A percentile compares a stretch with the other conserved stretches of the same genome.
Evolutionary conservation across 2,888 invertebrate species (phyloP).

Genomic region (Drosophila austrosaltans): DNA sequence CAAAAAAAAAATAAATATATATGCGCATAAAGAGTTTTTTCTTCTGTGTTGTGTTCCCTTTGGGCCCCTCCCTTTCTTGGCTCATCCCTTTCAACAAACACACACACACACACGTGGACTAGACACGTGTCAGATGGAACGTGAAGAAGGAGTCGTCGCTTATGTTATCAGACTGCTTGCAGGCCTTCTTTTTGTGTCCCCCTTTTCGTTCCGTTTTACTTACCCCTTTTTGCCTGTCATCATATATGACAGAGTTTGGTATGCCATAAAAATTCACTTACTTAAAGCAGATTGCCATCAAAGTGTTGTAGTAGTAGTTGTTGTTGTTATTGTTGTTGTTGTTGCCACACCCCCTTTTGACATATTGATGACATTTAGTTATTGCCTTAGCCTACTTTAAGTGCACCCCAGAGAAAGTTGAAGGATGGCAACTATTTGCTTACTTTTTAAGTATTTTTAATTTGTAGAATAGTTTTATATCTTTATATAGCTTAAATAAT

Average conservation of each 20-base stretch:
- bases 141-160: background rate
- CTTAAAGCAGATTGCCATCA: slow-evolving; percentile 40
- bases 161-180: slow-evolving; percentile 40
- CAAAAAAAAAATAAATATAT: slow-evolving; percentile 14
- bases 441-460: background rate
- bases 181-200: slow-evolving; percentile 19
- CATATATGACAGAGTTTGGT: slow-evolving; percentile 56
- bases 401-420: background rate
- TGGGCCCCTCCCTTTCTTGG: background rate
- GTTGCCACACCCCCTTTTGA: slow-evolving; percentile 5
- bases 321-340: slow-evolving; percentile 34
- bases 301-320: slow-evolving; percentile 35
- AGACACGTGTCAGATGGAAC: slow-evolving; percentile 58
- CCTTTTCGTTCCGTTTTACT: background rate
- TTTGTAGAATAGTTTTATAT: no score
- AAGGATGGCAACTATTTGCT: no score
- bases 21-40: background rate
- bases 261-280: slow-evolving; percentile 68
- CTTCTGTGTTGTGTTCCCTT: no score
- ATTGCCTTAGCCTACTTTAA: background rate
- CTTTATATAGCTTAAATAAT: no score
- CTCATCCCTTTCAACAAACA: slow-evolving; percentile 28
- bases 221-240: slow-evolving; percentile 46
- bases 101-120: slow-evolving; percentile 34
- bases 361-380: slow-evolving; percentile 12